Percentiles rank a stretch among this genome's conserved stretches.
Conservation (phyloP, 2,113 vertebrate genomes). For the Prolemur simus region DNA sequence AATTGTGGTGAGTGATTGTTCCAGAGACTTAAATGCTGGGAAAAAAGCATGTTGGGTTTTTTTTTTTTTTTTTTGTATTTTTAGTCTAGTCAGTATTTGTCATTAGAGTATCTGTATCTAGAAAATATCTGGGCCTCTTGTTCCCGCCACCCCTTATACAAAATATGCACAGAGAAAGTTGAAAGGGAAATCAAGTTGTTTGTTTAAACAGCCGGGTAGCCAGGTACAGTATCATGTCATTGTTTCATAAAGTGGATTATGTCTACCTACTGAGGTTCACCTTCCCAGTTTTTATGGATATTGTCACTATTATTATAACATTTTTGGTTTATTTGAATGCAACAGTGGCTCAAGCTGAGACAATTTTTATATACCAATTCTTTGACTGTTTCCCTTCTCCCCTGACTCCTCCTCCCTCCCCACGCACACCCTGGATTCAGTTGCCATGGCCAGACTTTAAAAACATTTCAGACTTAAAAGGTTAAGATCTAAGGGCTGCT, state of each 20-base stretch:
- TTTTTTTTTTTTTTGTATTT: background rate
- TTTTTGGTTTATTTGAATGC: conserved; percentile 63
- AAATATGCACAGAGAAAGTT: background rate
- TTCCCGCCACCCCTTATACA: background rate
- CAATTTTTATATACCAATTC: conserved; percentile 67
- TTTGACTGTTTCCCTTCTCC: conserved; percentile 44
- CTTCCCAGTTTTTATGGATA: background rate
- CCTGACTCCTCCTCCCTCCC: conserved; percentile 23
- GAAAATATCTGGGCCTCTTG: background rate
- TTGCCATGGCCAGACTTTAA: conserved; percentile 88
- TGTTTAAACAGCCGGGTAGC: background rate
- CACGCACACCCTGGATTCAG: conserved; percentile 56
- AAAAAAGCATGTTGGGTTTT: background rate
- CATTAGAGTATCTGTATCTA: background rate
- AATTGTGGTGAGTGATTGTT: background rate
- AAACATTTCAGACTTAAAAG: conserved; percentile 91
- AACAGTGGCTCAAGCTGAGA: conserved; percentile 69
- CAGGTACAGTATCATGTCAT: background rate
- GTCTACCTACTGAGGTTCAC: background rate
- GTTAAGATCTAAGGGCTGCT: conserved; percentile 93
- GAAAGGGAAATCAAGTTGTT: conserved; percentile 8
- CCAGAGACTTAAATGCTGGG: background rate
- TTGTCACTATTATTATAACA: background rate
- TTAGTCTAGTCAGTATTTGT: background rate
- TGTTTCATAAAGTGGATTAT: background rate